Evolutionary conservation across 2,888 invertebrate species (phyloP).

Genomic region (Sinopyrophorus schimmeli): DNA sequence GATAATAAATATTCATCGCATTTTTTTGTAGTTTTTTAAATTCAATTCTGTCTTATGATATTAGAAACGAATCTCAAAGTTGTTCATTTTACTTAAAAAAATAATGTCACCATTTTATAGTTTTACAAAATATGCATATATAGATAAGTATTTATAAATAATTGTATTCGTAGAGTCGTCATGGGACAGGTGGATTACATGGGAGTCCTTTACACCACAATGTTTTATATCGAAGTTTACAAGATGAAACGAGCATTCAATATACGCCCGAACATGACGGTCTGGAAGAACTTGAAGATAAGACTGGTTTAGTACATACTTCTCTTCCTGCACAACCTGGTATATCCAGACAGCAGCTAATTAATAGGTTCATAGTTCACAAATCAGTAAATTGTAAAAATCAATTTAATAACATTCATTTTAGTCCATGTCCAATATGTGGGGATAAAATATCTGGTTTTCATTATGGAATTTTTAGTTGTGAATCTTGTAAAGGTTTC

Average conservation of each 20-base stretch:
- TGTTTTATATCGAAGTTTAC: slow-evolving; percentile 60
- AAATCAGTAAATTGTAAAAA: neutral
- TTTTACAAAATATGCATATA: too few species aligned
- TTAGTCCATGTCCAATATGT: slow-evolving; percentile 91
- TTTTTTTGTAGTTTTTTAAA: too few species aligned
- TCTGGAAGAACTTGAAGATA: slow-evolving; percentile 58
- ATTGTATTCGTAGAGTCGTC: slow-evolving; percentile 46
- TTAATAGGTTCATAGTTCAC: slow-evolving; percentile 64
- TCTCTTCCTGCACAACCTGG: slow-evolving; percentile 70
- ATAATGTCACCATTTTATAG: too few species aligned
- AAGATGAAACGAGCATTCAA: slow-evolving; percentile 48
- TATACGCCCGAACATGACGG: slow-evolving; percentile 48
- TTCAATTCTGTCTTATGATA: too few species aligned
- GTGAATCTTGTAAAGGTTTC: slow-evolving; percentile 97
- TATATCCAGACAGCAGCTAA: slow-evolving; percentile 85
- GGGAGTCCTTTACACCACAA: slow-evolving; percentile 60
- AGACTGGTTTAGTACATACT: slow-evolving; percentile 53
- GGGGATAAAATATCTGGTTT: slow-evolving; percentile 96
- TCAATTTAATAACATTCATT: slow-evolving; percentile 31
- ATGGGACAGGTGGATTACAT: slow-evolving; percentile 58
- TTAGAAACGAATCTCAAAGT: too few species aligned
- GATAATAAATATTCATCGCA: too few species aligned
- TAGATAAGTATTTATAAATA: too few species aligned
- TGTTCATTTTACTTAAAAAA: too few species aligned
- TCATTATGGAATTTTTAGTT: slow-evolving; percentile 97